phyloP scores from a whole-genome alignment of 2,113 vertebrate genomes.

The Neotoma lepida region DNA sequence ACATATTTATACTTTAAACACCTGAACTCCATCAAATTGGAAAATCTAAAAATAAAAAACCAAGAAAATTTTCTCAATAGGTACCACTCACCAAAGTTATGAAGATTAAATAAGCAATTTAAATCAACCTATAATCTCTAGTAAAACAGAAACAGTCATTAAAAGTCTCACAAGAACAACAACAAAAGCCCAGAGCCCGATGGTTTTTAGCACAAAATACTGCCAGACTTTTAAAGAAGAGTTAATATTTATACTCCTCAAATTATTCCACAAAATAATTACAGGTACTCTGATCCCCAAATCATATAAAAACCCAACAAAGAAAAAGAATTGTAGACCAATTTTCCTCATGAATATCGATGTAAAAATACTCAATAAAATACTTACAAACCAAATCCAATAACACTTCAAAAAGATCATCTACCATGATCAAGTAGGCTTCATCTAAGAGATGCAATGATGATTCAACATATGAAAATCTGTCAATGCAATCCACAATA shows the following conservation, averaged over 20 bases:
- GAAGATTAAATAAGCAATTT: neutral
- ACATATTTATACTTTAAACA: neutral
- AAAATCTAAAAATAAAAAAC: neutral
- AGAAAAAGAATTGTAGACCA: neutral
- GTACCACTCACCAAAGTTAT: neutral
- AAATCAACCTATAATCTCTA: neutral
- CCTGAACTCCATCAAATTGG: neutral
- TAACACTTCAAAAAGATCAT: neutral
- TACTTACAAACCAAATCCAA: neutral
- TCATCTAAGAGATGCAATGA: neutral
- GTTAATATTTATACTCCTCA: neutral
- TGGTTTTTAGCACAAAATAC: neutral
- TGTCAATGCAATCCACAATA: neutral
- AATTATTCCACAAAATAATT: neutral
- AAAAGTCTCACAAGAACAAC: neutral
- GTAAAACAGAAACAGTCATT: neutral
- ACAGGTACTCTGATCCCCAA: neutral
- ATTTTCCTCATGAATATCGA: neutral
- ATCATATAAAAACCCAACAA: neutral
- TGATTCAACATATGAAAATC: neutral
- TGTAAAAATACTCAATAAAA: neutral
- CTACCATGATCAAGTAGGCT: neutral
- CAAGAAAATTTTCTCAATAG: neutral
- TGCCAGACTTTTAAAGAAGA: neutral
- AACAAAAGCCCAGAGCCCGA: neutral